Conservation (phyloP, 92 coral and sea anemone species). For the Epizoanthus ramosus region DNA sequence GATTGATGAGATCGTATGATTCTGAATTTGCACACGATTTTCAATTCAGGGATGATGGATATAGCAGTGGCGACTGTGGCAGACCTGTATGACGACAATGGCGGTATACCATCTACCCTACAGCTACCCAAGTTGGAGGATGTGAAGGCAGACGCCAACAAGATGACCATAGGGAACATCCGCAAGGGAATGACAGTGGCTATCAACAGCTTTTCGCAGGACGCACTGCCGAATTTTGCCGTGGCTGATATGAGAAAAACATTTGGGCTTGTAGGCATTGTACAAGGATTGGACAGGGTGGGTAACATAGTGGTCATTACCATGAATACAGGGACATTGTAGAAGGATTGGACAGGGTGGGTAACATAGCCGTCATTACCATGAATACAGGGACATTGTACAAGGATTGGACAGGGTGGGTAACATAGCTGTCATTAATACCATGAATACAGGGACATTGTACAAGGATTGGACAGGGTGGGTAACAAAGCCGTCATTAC, state of each 20-base stretch:
- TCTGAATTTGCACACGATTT: not conserved
- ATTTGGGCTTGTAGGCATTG: slow-evolving; percentile 85
- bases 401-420: not conserved
- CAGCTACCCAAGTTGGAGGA: slow-evolving; percentile 89
- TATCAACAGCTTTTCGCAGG: slow-evolving; percentile 61
- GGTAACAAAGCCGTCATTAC: not conserved
- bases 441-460: no score
- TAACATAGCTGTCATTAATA: not conserved
- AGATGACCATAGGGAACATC: slow-evolving; percentile 72
- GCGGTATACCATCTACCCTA: slow-evolving; percentile 85
- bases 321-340: not conserved
- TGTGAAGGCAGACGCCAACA: slow-evolving; percentile 89
- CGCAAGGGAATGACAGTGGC: slow-evolving; percentile 81
- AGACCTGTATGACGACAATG: slow-evolving; percentile 95
- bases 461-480: not conserved
- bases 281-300: slow-evolving; percentile 86
- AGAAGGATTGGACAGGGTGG: not conserved
- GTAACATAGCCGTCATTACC: no score
- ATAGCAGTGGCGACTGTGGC: slow-evolving; percentile 92
- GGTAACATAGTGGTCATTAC: not conserved
- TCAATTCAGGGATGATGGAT: slow-evolving; percentile 83
- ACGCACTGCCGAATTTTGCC: slow-evolving; percentile 72
- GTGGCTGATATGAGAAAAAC: slow-evolving; percentile 96
- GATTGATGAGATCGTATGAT: no score
- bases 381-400: no score